A percentile compares a stretch with the other conserved stretches of the same genome.
phyloP scores from a whole-genome alignment of 2,797 vertebrate genomes.

The Margarornis squamiger region DNA sequence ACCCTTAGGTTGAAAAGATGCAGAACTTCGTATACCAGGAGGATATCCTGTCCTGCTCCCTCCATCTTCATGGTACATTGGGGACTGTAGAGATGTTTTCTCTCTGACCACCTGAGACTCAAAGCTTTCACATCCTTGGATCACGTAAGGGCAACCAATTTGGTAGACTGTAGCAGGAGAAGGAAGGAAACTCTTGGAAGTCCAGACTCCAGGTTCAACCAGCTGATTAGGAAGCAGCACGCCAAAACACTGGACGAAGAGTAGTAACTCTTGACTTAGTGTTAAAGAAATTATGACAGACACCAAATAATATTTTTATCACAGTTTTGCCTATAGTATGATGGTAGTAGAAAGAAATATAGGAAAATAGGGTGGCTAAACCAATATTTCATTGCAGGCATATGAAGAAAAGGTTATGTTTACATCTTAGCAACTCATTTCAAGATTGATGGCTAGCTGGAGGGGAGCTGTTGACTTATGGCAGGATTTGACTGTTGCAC shows the following conservation, averaged over 20 bases:
- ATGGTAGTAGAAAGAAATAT: neutral
- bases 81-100: accelerated
- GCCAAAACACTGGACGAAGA: neutral
- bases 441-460: constrained; percentile 34
- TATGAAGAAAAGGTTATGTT: neutral
- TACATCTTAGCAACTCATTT: neutral
- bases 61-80: neutral
- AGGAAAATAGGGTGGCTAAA: neutral
- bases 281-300: neutral
- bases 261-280: neutral
- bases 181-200: neutral
- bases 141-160: neutral
- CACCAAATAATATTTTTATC: neutral
- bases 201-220: neutral
- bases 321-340: neutral
- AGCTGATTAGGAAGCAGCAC: neutral
- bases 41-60: neutral
- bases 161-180: neutral
- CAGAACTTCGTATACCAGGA: neutral
- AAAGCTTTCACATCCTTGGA: neutral
- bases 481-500: neutral
- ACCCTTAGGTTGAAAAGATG: neutral
- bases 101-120: neutral
- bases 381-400: neutral
- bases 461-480: constrained; percentile 21